Evolutionary conservation across 2,797 vertebrate species (phyloP), one percentile per base, ranked within the genome.

Genomic region (Gymnothorax reevesii): DNA sequence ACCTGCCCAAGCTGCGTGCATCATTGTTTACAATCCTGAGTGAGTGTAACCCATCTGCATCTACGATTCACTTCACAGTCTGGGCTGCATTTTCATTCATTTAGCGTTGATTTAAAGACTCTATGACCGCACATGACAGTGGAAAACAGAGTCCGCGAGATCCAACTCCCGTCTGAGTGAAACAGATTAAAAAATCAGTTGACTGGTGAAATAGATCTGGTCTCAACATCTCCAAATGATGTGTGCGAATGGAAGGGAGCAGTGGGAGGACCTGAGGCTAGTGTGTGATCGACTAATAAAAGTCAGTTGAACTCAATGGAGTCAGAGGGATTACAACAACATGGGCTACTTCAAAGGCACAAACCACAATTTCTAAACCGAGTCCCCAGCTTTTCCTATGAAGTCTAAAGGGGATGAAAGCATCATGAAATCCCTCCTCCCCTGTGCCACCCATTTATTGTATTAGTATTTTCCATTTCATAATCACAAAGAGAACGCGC

Each of bases 241-340:
- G 94, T 93, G 92, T 94, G 92, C 92, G 94, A 95, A 95, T 95
- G 94, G 96, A 95, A 95, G 94, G 93, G 93, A 93, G 91, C 92
- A 87, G 91, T 13, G 90, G 91, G 77, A 55, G 52, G 77, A 80
- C 77, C 77, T 10, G 10, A 80, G 77, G 77, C 77, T 80, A 94
- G 92, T 91, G 92, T 95, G 93, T 94, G 95, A 96, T 95, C 94
- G 93, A 95, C 95, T 96, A 97, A 97, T 96, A 95, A 94, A 94
- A 97, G 96, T 94, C 96, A 97, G 95, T 95, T 95, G 92, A 90
- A 86, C 90, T 84, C 90, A 90, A 89, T 91, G 91, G 92, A 89
- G 86, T 84, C 84, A 89, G 86, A 90, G 85, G 85, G 88, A 94
- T 95, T 93, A 93, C 91, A 94, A 93, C 94, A 93, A 92, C 93